A percentile compares a stretch with the other conserved stretches of the same genome.
These are phyloP conservation scores for Ophioderma brevispina DNA, from an alignment of 35 echinoderm and acorn worm species.

Conservation along the genomic window DNA sequence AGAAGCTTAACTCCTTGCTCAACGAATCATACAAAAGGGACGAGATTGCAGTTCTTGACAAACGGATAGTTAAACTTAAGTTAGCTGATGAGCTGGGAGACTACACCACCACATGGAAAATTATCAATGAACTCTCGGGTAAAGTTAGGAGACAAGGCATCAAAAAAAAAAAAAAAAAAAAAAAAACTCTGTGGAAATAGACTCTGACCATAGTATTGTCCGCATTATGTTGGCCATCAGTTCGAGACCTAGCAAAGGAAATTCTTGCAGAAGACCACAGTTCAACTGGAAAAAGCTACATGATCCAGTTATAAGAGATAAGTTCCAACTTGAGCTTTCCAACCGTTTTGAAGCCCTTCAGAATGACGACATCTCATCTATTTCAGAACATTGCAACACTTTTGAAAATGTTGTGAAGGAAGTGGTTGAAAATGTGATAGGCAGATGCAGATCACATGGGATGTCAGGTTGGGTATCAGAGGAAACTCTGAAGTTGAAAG, in stretches of 20 bases:
- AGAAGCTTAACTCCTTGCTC: neutral
- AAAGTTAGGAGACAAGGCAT: no score
- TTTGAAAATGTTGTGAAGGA: slow-evolving; percentile 14
- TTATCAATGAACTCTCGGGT: no score
- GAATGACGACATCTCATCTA: neutral
- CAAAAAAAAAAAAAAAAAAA: no score
- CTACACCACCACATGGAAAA: slow-evolving; percentile 27
- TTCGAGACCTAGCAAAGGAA: slow-evolving; percentile 21
- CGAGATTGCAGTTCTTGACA: neutral
- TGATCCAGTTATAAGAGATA: no score
- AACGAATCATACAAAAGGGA: slow-evolving; percentile 32
- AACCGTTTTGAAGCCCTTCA: slow-evolving; percentile 10
- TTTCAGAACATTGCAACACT: neutral
- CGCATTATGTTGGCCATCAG: slow-evolving; percentile 3
- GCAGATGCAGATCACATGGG: neutral
- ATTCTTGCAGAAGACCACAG: slow-evolving; percentile 26
- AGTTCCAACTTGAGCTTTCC: slow-evolving; percentile 25
- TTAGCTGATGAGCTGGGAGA: slow-evolving; percentile 10
- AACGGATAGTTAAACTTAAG: slow-evolving; percentile 15
- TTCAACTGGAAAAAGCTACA: slow-evolving; percentile 48
- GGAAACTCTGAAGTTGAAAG: neutral
- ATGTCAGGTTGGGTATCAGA: slow-evolving; percentile 33
- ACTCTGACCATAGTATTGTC: slow-evolving; percentile 34
- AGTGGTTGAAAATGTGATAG: slow-evolving; percentile 8
- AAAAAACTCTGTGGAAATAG: slow-evolving; percentile 23